These are phyloP conservation scores for Augochlora pura DNA, from an alignment of 1,140 invertebrate species.

Conservation along the genomic window DNA sequence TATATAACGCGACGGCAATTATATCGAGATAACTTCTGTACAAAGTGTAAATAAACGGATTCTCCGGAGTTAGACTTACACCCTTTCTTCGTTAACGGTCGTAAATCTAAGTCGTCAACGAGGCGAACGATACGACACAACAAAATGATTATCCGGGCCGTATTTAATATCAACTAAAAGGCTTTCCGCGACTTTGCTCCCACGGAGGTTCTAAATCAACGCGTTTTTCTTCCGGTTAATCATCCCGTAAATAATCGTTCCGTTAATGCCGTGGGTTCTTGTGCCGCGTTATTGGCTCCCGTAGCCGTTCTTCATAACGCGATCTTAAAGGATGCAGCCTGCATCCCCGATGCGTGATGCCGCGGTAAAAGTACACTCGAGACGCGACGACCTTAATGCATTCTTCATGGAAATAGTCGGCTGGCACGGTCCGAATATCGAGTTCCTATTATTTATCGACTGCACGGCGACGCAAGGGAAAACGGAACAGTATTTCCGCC, in stretches of 20 bases:
- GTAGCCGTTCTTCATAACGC: slow-evolving; percentile 1
- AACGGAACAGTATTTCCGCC: too few relatives aligned
- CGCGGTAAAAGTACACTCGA: slow-evolving; percentile 28
- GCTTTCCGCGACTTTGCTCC: not conserved
- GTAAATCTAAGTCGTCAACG: too few relatives aligned
- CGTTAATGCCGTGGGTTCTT: not conserved
- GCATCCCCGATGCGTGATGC: slow-evolving; percentile 23
- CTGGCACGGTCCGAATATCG: slow-evolving; percentile 38
- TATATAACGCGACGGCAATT: too few relatives aligned
- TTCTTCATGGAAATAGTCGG: slow-evolving; percentile 41
- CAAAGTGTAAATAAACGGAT: too few relatives aligned
- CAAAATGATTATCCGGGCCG: not conserved
- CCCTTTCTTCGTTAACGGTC: too few relatives aligned
- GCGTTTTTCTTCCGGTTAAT: not conserved
- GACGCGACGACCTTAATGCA: slow-evolving; percentile 44
- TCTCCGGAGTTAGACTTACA: too few relatives aligned
- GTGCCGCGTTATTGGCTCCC: slow-evolving; percentile 4
- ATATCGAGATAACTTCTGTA: too few relatives aligned
- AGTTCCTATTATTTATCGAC: slow-evolving; percentile 34
- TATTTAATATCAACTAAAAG: not conserved
- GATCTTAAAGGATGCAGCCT: slow-evolving; percentile 4
- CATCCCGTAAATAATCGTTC: not conserved
- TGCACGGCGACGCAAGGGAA: not conserved
- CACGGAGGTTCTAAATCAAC: not conserved
- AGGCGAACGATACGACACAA: too few relatives aligned